phyloP scores from a whole-genome alignment of 2,113 vertebrate species.

The Pollachius pollachius region DNA sequence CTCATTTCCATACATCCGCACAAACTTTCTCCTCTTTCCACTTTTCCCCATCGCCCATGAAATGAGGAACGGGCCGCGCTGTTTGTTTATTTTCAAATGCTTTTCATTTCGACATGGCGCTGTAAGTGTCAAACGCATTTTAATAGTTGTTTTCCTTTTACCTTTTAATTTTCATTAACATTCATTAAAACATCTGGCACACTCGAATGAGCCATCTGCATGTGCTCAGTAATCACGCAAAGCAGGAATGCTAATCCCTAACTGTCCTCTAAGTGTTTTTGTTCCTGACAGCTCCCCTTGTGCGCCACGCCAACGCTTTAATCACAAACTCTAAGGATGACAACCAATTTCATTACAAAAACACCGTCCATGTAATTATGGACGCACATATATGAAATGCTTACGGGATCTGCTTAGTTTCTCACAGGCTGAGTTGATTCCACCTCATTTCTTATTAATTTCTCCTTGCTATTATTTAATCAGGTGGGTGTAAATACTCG shows the following conservation, averaged over 20 bases:
- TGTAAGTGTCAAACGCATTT: slow-evolving; percentile 69
- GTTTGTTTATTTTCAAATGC: slow-evolving; percentile 73
- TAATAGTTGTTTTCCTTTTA: slow-evolving; percentile 71
- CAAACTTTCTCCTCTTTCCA: slow-evolving; percentile 40
- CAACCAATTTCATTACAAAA: not conserved
- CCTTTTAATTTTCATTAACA: slow-evolving; percentile 80
- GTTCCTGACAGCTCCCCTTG: not conserved
- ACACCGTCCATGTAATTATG: not conserved
- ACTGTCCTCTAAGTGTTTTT: slow-evolving; percentile 44
- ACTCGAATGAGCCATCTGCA: slow-evolving; percentile 73
- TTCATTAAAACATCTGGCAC: slow-evolving; percentile 81
- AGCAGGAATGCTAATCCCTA: slow-evolving; percentile 56
- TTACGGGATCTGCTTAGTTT: slow-evolving; percentile 56
- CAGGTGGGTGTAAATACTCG: slow-evolving; percentile 71
- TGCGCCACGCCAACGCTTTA: slow-evolving; percentile 18
- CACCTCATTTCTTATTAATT: slow-evolving; percentile 79
- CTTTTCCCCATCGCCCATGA: slow-evolving; percentile 56
- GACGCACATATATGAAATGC: not conserved
- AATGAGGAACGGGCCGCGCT: slow-evolving; percentile 69
- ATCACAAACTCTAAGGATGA: slow-evolving; percentile 21
- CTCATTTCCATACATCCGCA: slow-evolving; percentile 31
- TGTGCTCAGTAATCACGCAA: slow-evolving; percentile 47
- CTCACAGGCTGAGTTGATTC: slow-evolving; percentile 51
- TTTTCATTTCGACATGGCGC: slow-evolving; percentile 59
- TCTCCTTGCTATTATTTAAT: slow-evolving; percentile 77